Conservation (phyloP, 2,888 invertebrate species). For the Drosophila villosipedis region DNA sequence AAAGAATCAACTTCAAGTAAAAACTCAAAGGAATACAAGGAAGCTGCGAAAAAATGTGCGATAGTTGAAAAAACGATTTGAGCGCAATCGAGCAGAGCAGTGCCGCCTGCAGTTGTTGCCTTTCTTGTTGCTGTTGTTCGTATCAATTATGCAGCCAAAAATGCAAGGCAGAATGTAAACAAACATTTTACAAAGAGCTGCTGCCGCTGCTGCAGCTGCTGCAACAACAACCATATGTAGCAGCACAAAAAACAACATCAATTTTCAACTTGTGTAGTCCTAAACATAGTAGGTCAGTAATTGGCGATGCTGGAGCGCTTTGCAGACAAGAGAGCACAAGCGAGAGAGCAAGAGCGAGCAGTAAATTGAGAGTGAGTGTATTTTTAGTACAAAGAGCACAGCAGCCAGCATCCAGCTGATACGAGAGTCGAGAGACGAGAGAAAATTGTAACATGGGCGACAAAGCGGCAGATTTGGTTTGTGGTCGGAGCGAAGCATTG, state of each 20-base stretch:
- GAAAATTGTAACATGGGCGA: constrained; percentile 40
- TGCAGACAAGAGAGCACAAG: constrained; percentile 29
- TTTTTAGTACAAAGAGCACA: constrained; percentile 73
- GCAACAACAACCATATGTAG: constrained; percentile 12
- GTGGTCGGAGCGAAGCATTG: constrained; percentile 37
- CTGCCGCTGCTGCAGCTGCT: too few species aligned
- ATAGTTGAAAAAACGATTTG: constrained; percentile 34
- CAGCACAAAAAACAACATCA: constrained; percentile 25
- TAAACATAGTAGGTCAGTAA: constrained; percentile 73
- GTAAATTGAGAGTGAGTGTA: not conserved
- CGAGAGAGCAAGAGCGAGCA: constrained; percentile 1
- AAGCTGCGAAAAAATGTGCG: constrained; percentile 16
- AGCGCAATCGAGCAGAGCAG: constrained; percentile 44
- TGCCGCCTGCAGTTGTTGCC: constrained; percentile 46
- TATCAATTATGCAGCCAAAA: constrained; percentile 73
- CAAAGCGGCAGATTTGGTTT: constrained; percentile 56
- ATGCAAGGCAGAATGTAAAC: constrained; percentile 72
- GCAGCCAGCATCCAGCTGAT: constrained; percentile 57
- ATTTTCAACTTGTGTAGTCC: constrained; percentile 47
- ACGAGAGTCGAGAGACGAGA: constrained; percentile 2
- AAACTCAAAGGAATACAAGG: constrained; percentile 7
- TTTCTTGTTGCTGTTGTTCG: constrained; percentile 46
- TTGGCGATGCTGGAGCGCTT: constrained; percentile 39
- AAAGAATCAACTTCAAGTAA: not conserved
- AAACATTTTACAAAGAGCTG: constrained; percentile 63